Evolutionary conservation across 2,113 vertebrate genomes (phyloP), one percentile per base, ranked within the genome.

Genomic region (Datnioides undecimradiatus): DNA sequence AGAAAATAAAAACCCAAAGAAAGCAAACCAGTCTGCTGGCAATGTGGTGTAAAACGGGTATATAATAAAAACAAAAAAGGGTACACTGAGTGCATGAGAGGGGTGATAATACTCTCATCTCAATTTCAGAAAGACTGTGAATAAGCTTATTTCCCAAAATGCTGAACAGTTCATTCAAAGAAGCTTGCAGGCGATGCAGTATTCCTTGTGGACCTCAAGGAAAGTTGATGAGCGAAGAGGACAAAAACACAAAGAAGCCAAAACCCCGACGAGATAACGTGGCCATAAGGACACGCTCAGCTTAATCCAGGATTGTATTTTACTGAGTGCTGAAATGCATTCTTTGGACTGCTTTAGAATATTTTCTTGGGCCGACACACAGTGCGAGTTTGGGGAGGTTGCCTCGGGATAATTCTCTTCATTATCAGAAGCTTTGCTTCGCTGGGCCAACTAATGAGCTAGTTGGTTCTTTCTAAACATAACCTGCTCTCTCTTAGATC

Each of bases 401-500:
- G 21, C 60, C 63, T 77, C 6, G 0, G 66, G 66, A 7, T 62
- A 36, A 58, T 21, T 29, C 7, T 41, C 8, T 23, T 63, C 34
- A 23, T 45, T 29, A 82, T 71, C 72, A 64, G 23, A 34, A 38
- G 58, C 31, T 64, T 46, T 69, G 64, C 66, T 70, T 67, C 2
- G 17, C 57, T 60, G 69, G 48, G 14, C 31, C 31, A 70, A 25
- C 45, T 70, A 68, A 68, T 63, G 60, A 84, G 72, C 78, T 45
- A 27, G n/a, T 60, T 17, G 49, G 34, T 48, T 48, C 66, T 33
- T 45, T 73, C 23, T 16, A 43, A 83, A 59, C 27, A 54, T 54
- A 67, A 38, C 13, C 36, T 45, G 23, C 36, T 9, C 49, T 0
- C 8, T 57, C 51, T 40, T 31, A 41, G 40, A 54, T 23, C 71